Percentiles rank a stretch among this genome's conserved stretches.
phyloP scores from a whole-genome alignment of 2,113 vertebrate genomes.

The Anarrhichthys ocellatus region DNA sequence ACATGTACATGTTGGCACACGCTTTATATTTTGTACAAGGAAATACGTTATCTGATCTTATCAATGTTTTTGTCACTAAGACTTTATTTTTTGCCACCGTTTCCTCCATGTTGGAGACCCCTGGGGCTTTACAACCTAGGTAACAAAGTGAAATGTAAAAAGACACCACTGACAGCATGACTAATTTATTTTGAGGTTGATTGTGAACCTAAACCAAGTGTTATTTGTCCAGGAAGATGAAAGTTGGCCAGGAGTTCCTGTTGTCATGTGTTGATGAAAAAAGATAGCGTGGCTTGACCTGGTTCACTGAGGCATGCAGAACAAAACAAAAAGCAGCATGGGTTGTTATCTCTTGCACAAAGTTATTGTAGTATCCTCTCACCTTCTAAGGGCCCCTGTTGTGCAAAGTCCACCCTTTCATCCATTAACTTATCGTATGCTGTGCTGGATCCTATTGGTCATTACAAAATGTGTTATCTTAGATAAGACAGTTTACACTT shows the following conservation, averaged over 20 bases:
- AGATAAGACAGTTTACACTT: too few species aligned
- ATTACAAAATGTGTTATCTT: not conserved
- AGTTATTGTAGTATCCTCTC: not conserved
- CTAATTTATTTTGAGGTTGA: not conserved
- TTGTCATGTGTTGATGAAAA: not conserved
- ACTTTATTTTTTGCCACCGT: not conserved
- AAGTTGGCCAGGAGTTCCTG: not conserved
- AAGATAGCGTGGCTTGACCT: slow-evolving; percentile 49
- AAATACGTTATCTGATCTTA: not conserved
- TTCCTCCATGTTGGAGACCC: not conserved
- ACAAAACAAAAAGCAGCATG: not conserved
- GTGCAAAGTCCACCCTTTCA: not conserved
- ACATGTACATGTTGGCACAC: not conserved
- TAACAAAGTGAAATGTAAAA: not conserved
- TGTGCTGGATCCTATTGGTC: not conserved
- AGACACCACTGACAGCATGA: not conserved
- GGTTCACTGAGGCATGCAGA: slow-evolving; percentile 1
- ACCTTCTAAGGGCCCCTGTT: not conserved
- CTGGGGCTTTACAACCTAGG: too few species aligned
- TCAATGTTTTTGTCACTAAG: not conserved
- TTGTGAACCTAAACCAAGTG: not conserved
- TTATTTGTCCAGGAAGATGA: not conserved
- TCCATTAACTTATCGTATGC: not conserved
- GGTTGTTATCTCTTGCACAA: not conserved
- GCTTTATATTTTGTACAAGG: not conserved